A percentile compares a stretch with the other conserved stretches of the same genome.
These are phyloP conservation scores for Buathra laborator DNA, from an alignment of 2,888 invertebrate genomes.

Conservation along the genomic window DNA sequence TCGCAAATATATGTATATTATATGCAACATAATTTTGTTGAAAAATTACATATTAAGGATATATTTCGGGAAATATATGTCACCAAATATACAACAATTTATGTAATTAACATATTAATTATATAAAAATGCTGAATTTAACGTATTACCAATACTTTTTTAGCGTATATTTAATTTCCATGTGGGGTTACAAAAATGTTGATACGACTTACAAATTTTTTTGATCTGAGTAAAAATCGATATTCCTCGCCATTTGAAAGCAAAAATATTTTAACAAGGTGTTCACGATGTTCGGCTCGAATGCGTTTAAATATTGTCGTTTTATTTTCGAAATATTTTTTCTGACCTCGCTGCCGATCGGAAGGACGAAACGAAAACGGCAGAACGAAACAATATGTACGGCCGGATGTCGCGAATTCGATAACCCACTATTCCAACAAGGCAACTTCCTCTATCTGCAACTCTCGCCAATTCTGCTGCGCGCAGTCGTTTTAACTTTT, in stretches of 20 bases:
- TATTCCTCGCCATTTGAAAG: neutral
- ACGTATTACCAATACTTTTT: no score
- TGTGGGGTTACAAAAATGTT: neutral
- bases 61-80: no score
- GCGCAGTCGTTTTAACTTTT: constrained; percentile 18
- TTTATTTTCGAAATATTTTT: neutral
- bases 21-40: no score
- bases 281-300: neutral
- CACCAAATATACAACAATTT: no score
- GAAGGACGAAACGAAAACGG: neutral
- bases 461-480: constrained; percentile 9
- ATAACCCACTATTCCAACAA: neutral
- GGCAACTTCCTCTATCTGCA: neutral
- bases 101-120: no score
- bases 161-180: no score
- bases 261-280: neutral
- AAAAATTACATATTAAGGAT: no score
- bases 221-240: neutral
- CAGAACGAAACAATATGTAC: constrained; percentile 3
- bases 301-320: neutral
- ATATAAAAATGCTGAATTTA: no score
- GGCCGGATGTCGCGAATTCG: neutral
- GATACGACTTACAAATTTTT: neutral
- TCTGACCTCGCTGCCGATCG: neutral
- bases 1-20: no score